A percentile compares a stretch with the other conserved stretches of the same genome.
Conservation (phyloP, 1,140 invertebrate species). For the Stegodyphus mimosarum region DNA sequence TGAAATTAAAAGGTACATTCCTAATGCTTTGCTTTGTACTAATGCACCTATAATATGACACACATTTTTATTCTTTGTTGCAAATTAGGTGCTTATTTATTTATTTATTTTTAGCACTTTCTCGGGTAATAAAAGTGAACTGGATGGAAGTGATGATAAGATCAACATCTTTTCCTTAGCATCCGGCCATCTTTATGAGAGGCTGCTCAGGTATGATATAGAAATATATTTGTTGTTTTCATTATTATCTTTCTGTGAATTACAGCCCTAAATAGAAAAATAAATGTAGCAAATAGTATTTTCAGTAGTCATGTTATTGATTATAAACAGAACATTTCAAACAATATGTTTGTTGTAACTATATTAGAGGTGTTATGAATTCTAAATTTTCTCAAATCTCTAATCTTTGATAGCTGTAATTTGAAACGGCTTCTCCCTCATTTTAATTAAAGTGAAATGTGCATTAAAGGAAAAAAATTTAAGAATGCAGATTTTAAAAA, state of each 20-base stretch:
- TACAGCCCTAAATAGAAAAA: no score
- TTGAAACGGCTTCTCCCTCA: no score
- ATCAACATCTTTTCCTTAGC: conserved; percentile 99
- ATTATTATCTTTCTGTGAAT: no score
- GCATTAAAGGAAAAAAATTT: no score
- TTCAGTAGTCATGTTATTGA: not conserved
- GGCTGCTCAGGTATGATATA: conserved; percentile 77
- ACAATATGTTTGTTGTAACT: conserved; percentile 1
- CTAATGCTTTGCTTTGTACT: conserved; percentile 12
- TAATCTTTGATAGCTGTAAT: no score
- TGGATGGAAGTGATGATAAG: conserved; percentile 81
- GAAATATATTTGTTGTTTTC: not conserved
- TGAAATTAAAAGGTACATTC: conserved; percentile 59
- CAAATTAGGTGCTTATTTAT: not conserved
- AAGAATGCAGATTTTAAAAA: no score
- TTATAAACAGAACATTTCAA: not conserved
- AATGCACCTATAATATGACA: not conserved
- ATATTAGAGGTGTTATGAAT: no score
- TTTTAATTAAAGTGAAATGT: no score
- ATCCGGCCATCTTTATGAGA: conserved; percentile 98
- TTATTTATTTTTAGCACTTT: conserved; percentile 75
- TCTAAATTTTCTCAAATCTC: no score
- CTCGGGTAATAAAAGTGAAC: conserved; percentile 71
- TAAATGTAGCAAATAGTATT: no score
- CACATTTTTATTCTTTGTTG: not conserved